Evolutionary conservation across 2,113 vertebrate genomes (phyloP), one percentile per base, ranked within the genome.

Genomic region (Trachemys scripta): DNA sequence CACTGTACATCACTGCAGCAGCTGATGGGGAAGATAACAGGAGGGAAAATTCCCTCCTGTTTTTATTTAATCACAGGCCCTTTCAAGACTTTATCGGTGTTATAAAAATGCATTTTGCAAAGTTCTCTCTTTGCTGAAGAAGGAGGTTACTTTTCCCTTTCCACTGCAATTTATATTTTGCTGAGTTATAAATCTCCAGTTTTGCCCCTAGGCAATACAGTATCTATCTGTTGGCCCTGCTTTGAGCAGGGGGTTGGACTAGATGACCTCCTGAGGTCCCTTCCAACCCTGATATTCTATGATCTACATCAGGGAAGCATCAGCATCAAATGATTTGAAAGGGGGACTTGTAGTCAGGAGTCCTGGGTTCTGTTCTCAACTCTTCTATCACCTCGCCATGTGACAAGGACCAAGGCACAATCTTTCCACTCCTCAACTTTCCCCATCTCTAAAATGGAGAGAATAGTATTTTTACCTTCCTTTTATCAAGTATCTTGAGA

Each of bases 61-160:
- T 38, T 82, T 59, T 87, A n/a, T 51, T 90, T 38, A 93, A 47
- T 38, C 56, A 93, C 85, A 35, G 2, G 82, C 1, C 90, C 56
- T 89, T 95, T 82, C 45, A 22, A 86, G 93, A 82, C 31, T 59
- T 10, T 72, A 69, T 82, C 79, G 76, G 79, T 1, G 0, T 92
- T 93, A 96, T 76, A 95, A 95, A 93, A 22, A 54, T n/a, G 1
- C 7, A 59, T 78, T 96, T 94, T 92, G n/a, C 80, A 80, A 92
- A 96, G 96, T 96, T 94, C 10, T 82, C 81, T 95, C 42, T 88
- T 95, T 69, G 65, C 65, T 69, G 65, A 90, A 93, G 86, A 50
- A 56, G 51, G 80, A 84, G 17, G 94, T 97, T 96, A 90, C 91
- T 83, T 94, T 96, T 96, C 42, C 69, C 95, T 95, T 95, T 94